Evolutionary conservation across 2,888 invertebrate species (phyloP).

Genomic region (Spilarctia lutea): DNA sequence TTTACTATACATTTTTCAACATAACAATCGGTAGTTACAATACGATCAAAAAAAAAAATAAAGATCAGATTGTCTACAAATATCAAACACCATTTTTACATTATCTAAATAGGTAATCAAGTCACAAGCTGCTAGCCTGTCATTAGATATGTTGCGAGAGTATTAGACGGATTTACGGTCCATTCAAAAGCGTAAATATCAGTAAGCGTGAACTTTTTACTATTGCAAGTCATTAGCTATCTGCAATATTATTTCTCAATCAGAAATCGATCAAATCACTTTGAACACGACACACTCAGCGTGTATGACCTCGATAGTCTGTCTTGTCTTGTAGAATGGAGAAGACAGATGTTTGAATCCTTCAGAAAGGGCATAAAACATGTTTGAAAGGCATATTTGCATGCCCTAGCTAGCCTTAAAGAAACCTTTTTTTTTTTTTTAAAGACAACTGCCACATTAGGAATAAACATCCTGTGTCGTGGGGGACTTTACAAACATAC

Average conservation of each 20-base stretch:
- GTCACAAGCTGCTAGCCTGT: neutral
- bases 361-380: neutral
- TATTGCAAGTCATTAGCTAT: slow-evolving; percentile 43
- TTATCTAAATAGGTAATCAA: neutral
- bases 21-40: too few species aligned
- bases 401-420: too few species aligned
- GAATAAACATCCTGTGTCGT: too few species aligned
- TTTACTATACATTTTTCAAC: too few species aligned
- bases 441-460: too few species aligned
- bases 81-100: neutral
- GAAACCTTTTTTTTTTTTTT: too few species aligned
- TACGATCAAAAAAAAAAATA: neutral
- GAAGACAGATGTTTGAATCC: neutral
- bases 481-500: too few species aligned
- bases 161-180: slow-evolving; percentile 5
- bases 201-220: slow-evolving; percentile 40
- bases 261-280: slow-evolving; percentile 32
- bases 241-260: slow-evolving; percentile 39
- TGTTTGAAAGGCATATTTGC: neutral
- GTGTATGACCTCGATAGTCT: slow-evolving; percentile 34
- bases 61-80: neutral
- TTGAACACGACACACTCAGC: slow-evolving; percentile 19
- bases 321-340: slow-evolving; percentile 3
- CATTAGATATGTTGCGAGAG: slow-evolving; percentile 2
- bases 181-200: neutral